Base-by-base conservation (phyloP, 1,140 invertebrate species). In the Calosoma granatense region DNA sequence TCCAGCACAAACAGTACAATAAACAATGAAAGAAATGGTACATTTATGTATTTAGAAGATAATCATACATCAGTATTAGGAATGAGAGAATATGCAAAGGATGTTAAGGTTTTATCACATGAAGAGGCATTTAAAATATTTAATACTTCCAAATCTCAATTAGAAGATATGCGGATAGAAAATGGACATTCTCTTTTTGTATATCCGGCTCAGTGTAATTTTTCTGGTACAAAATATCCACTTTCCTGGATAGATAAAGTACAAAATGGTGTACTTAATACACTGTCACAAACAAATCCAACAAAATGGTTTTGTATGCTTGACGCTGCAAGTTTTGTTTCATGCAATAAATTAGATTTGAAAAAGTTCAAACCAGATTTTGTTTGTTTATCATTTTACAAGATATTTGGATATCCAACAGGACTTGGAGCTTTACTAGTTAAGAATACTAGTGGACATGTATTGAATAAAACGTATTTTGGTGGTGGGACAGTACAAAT, bases 391-490 rank as follows among this genome's bases (percentile, higher is more conserved):
- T 98, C 95, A 1, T 98, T 98, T 76, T 98, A 98, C 74, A 98
- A 98, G 80, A 92, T 98, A 65, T 97, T 98, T 78, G 96, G 96
- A 2, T 97, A 88, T 75, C 95, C 96, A 3, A 97, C 94, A 56
- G 95, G 88, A n/a, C 71, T 90, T 61, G 95, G 94, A 22, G 92
- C 90, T 30, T 70, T 98, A 1, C 65, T 98, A 51, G 84, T 97
- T 0, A 82, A 79, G 63, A 88, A 89, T 65, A 70, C 72, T 1
- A 85, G 83, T 62, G 74, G 75, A 1, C 22, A 78, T 64, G 67
- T 82, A 19, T 73, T 96, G 51, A 72, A 81, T 12, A 91, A 86
- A 76, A 75, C 72, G 43, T 97, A 92, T 70, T 96, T 91, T 76
- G 94, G 94, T 20, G 94, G 94, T 23, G 94, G 94, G 1, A 94